Percentiles rank a stretch among this genome's conserved stretches.
phyloP scores from a whole-genome alignment of 2,113 vertebrate genomes.

The Myxocyprinus asiaticus region DNA sequence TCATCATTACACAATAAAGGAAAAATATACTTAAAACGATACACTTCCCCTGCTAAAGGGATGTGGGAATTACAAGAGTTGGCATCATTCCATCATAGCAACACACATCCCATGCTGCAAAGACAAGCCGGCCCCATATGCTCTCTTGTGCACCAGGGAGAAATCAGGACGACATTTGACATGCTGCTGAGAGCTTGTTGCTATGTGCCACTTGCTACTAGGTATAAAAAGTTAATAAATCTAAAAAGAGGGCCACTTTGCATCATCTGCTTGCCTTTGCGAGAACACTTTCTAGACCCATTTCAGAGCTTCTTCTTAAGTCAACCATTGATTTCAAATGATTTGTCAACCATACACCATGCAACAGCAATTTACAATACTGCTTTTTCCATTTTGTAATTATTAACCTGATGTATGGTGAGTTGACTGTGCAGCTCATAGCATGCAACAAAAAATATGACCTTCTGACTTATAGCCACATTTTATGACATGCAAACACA shows the following conservation, averaged over 20 bases:
- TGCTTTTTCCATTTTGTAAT: neutral
- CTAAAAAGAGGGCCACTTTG: too few species aligned
- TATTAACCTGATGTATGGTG: neutral
- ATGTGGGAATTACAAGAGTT: slow-evolving; percentile 12
- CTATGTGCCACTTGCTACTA: neutral
- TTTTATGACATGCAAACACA: slow-evolving; percentile 1
- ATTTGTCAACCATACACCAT: neutral
- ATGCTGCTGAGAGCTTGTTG: neutral
- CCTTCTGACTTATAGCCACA: slow-evolving; percentile 32
- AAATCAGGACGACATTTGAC: slow-evolving; percentile 13
- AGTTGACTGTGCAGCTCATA: neutral
- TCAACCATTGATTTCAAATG: too few species aligned
- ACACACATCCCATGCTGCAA: slow-evolving; percentile 26
- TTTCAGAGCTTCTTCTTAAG: too few species aligned
- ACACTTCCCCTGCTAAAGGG: slow-evolving; percentile 6
- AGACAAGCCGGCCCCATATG: neutral
- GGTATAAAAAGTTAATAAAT: neutral
- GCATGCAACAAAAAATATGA: neutral
- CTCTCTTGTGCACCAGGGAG: neutral
- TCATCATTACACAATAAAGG: neutral
- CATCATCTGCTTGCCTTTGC: neutral
- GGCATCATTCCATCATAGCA: neutral
- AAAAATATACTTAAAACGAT: neutral
- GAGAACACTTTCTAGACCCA: too few species aligned
- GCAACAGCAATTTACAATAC: neutral